Percentiles rank a stretch among this genome's conserved stretches.
Evolutionary conservation across 1,140 invertebrate species (phyloP).

Genomic region (Drosophila pallidifrons): DNA sequence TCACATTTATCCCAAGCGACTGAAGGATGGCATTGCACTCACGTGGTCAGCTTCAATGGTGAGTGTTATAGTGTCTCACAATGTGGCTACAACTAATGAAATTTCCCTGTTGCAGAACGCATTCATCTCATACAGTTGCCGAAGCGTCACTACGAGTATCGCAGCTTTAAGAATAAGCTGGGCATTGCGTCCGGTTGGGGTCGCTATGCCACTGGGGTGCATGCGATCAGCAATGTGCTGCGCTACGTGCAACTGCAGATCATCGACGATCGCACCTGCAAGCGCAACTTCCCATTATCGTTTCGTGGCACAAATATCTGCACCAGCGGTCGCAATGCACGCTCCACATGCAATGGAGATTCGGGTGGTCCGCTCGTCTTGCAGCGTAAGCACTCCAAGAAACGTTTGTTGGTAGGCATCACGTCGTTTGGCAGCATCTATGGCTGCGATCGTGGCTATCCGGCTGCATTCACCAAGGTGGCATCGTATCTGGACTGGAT

Average conservation of each 20-base stretch:
- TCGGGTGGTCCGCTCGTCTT: slow-evolving; percentile 85
- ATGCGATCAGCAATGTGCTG: no score
- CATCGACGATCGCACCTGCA: slow-evolving; percentile 86
- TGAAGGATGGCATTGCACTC: slow-evolving; percentile 87
- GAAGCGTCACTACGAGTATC: slow-evolving; percentile 73
- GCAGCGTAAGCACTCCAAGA: slow-evolving; percentile 69
- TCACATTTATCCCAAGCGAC: slow-evolving; percentile 83
- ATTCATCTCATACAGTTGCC: slow-evolving; percentile 85
- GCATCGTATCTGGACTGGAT: slow-evolving; percentile 87
- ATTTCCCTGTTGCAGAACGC: slow-evolving; percentile 75
- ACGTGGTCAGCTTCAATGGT: slow-evolving; percentile 85
- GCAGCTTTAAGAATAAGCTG: slow-evolving; percentile 82
- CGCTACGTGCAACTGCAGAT: no score
- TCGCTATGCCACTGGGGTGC: slow-evolving; percentile 82
- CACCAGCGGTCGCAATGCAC: slow-evolving; percentile 83
- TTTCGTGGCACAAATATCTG: slow-evolving; percentile 85
- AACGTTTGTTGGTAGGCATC: slow-evolving; percentile 85
- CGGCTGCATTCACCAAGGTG: slow-evolving; percentile 86
- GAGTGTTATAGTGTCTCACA: slow-evolving; percentile 2
- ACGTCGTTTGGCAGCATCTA: slow-evolving; percentile 86
- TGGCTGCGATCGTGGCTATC: slow-evolving; percentile 86
- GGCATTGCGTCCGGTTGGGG: slow-evolving; percentile 86
- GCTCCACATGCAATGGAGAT: slow-evolving; percentile 85
- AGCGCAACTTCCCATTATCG: slow-evolving; percentile 86
- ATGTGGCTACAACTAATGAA: background rate